Conservation (phyloP, 1,140 invertebrate genomes). For the Trichomalopsis sarcophagae region DNA sequence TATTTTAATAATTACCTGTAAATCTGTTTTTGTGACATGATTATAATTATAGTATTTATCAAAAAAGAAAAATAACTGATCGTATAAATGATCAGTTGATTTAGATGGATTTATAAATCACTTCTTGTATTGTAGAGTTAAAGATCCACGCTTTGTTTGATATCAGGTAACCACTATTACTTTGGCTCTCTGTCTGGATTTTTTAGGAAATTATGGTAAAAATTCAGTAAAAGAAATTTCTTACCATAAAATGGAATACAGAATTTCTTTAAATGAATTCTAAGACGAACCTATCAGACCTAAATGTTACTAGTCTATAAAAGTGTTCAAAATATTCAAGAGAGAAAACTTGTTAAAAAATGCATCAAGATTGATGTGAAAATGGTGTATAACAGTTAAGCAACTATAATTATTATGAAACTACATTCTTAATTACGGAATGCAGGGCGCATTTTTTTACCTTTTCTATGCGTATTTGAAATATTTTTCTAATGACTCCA, state of each 20-base stretch:
- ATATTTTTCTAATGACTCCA: conserved; percentile 2
- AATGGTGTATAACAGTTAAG: conserved; percentile 34
- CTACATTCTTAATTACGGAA: not conserved
- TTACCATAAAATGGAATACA: conserved; percentile 18
- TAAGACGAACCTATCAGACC: not conserved
- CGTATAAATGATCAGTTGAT: not conserved
- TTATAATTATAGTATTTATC: not conserved
- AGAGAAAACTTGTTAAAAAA: conserved; percentile 25
- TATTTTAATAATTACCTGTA: not conserved
- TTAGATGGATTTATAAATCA: not conserved
- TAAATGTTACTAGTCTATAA: conserved; percentile 37
- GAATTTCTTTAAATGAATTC: conserved; percentile 12
- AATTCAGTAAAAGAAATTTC: conserved; percentile 8
- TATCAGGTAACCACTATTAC: conserved; percentile 1
- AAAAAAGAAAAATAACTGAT: not conserved
- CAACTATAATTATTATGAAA: conserved; percentile 10
- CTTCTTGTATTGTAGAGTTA: not conserved
- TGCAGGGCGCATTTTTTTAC: conserved; percentile 5
- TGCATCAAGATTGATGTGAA: conserved; percentile 33
- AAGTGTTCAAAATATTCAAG: conserved; percentile 29
- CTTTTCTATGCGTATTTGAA: conserved; percentile 10
- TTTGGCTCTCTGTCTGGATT: conserved; percentile 17
- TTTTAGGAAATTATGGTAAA: not conserved
- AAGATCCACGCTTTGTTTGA: conserved; percentile 29
- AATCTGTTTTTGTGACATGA: not conserved